phyloP scores from a whole-genome alignment of 2,888 invertebrate genomes.

The Phaonia tiefii region DNA sequence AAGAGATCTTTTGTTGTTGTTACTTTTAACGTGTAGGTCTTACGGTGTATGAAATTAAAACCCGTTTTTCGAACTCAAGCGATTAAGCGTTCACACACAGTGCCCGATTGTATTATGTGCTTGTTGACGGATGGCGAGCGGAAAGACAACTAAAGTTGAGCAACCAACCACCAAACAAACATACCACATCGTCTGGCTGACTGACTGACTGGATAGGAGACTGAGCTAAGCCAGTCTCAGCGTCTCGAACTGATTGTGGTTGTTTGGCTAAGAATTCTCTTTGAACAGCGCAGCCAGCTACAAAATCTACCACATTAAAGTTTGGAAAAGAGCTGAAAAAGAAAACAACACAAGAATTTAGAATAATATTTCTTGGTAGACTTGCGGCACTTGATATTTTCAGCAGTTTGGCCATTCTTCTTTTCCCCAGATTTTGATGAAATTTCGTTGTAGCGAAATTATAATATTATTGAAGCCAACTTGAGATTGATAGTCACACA shows the following conservation, averaged over 20 bases:
- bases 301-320: not conserved
- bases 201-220: not conserved
- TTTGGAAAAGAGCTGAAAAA: not conserved
- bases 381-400: slow-evolving; percentile 30
- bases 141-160: slow-evolving; percentile 63
- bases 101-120: slow-evolving; percentile 2
- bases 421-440: not conserved
- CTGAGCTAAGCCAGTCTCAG: slow-evolving; percentile 4
- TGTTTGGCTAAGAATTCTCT: not conserved
- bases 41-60: slow-evolving; percentile 53
- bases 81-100: slow-evolving; percentile 47
- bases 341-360: slow-evolving; percentile 6
- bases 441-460: slow-evolving; percentile 21
- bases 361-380: slow-evolving; percentile 22
- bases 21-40: slow-evolving; percentile 44
- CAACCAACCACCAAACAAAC: slow-evolving; percentile 25
- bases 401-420: not conserved
- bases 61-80: slow-evolving; percentile 56
- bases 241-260: not conserved
- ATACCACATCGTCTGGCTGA: slow-evolving; percentile 1
- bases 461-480: slow-evolving; percentile 14
- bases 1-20: slow-evolving; percentile 35
- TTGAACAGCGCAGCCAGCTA: not conserved
- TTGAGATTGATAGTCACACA: no score
- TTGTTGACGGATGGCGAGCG: slow-evolving; percentile 62